Evolutionary conservation across 2,797 vertebrate genomes (phyloP), one percentile per base, ranked within the genome.

Genomic region (Myripristis murdjan): DNA sequence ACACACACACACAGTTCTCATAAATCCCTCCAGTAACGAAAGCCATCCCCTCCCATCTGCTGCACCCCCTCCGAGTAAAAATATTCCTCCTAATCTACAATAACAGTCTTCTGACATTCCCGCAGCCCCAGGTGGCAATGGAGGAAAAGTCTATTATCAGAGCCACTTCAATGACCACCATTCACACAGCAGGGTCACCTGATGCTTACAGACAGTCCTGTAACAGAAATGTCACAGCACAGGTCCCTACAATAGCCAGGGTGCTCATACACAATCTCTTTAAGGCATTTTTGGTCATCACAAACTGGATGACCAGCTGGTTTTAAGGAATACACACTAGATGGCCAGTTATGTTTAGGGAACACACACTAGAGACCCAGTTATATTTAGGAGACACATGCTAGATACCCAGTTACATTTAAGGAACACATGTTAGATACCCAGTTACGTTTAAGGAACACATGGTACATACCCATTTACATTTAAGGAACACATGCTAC

Each of bases 71-170:
- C 84, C n/a, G n/a, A 87, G 77, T 62, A 72, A 84, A 88, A 91
- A 88, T 83, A 91, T 82, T 82, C 69, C 69, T 75, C 77, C 56
- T 88, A 64, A 75, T 81, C 83, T 84, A 48, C 61, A 87, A 87
- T 57, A 84, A 85, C 82, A 88, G 67, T 61, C 69, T 26, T 55
- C 69, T 75, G 78, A 82, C 84, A 85, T 87, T 90, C 84, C 83
- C 84, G 77, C 66, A 46, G 62, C 47, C 26, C 16, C 10, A 4
- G 16, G 35, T 1, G 4, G 35, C 68, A 51, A 6, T 49, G 46
- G 7, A 64, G 60, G 56, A 60, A 72, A 69, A 4, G 55, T 65
- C 18, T 86, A 77, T 85, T 87, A 82, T 83, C 62, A 73, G 70
- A 82, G 47, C 28, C 35, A 16, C 70, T 75, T 41, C 66, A 39